Evolutionary conservation across 2,797 vertebrate species (phyloP).

Genomic region (Urosaurus nigricauda): DNA sequence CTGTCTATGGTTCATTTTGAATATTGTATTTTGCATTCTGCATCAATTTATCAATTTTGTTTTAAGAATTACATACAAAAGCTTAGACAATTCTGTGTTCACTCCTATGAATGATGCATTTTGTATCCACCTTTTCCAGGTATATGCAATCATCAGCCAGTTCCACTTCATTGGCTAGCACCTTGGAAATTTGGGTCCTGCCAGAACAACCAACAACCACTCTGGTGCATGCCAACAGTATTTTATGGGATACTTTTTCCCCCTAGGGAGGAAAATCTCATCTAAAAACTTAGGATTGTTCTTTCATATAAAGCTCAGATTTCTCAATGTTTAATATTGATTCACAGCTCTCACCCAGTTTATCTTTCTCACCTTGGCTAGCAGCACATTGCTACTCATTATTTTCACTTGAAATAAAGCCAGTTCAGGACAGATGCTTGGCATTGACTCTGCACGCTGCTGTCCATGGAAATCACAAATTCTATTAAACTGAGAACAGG

Average conservation of each 20-base stretch:
- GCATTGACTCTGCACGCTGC: slow-evolving; percentile 33
- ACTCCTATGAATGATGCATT: too few species aligned
- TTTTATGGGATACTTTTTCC: background rate
- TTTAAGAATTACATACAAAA: too few species aligned
- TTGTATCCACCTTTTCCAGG: background rate
- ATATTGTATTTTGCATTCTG: background rate
- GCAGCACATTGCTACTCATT: slow-evolving; percentile 38
- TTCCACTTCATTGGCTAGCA: background rate
- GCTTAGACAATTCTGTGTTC: too few species aligned
- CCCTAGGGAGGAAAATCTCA: background rate
- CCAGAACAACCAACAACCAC: background rate
- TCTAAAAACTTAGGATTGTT: slow-evolving; percentile 8
- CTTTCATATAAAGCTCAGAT: slow-evolving; percentile 4
- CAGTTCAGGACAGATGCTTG: slow-evolving; percentile 35
- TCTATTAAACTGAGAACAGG: slow-evolving; percentile 39
- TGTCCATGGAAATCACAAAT: slow-evolving; percentile 47
- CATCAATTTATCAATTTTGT: too few species aligned
- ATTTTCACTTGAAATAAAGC: slow-evolving; percentile 48
- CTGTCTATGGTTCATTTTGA: background rate
- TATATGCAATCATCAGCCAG: background rate
- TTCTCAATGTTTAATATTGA: slow-evolving; percentile 42
- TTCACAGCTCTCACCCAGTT: slow-evolving; percentile 35
- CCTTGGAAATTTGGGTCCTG: background rate
- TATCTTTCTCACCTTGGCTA: slow-evolving; percentile 48
- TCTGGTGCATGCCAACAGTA: background rate